Conservation (phyloP, 2,797 vertebrate genomes). For the Schizopygopsis malacanthus region DNA sequence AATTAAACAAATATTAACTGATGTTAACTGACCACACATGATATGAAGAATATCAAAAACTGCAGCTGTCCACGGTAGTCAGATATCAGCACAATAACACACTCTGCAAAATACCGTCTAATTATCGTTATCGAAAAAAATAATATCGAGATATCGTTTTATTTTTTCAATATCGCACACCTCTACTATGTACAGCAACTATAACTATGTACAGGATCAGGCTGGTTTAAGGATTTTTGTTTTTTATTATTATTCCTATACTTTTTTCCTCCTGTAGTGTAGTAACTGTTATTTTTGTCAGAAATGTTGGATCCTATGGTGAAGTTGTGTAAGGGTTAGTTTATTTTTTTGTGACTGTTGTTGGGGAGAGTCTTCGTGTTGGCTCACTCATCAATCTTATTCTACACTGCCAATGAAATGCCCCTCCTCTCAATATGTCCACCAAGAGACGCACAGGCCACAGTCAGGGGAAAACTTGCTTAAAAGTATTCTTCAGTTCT, state of each 20-base stretch:
- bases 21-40: too few relatives aligned
- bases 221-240: background rate
- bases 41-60: too few relatives aligned
- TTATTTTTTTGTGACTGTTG: slow-evolving; percentile 33
- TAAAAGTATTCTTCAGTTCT: background rate
- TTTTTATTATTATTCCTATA: background rate
- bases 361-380: slow-evolving; percentile 35
- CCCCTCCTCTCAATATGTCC: slow-evolving; percentile 53
- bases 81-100: too few relatives aligned
- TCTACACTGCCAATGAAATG: slow-evolving; percentile 37
- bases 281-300: background rate
- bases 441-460: background rate
- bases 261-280: background rate
- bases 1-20: too few relatives aligned
- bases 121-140: too few relatives aligned
- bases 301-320: background rate
- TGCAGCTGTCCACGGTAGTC: too few relatives aligned
- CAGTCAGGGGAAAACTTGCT: background rate
- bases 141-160: too few relatives aligned
- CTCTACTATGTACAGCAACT: too few relatives aligned
- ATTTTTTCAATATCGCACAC: too few relatives aligned
- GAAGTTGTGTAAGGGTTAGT: background rate
- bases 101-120: too few relatives aligned
- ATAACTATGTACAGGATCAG: background rate
- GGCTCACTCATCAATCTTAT: slow-evolving; percentile 18